Conservation (phyloP, 2,797 vertebrate genomes). For the Chromis chromis region DNA sequence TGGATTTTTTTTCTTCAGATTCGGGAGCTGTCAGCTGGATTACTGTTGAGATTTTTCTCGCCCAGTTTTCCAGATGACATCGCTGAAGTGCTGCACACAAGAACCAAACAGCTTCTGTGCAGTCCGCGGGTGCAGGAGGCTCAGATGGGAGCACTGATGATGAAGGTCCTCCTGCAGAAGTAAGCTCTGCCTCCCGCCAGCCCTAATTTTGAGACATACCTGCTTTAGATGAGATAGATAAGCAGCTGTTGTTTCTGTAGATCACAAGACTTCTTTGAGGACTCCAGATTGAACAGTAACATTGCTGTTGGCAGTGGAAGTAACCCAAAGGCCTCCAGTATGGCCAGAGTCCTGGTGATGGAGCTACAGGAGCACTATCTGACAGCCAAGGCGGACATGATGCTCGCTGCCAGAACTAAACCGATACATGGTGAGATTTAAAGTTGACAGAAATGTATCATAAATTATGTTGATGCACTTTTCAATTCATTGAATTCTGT, state of each 20-base stretch:
- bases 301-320: slow-evolving; percentile 4
- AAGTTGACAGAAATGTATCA: neutral
- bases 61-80: slow-evolving; percentile 74
- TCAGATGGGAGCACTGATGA: slow-evolving; percentile 89
- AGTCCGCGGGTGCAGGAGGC: slow-evolving; percentile 91
- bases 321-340: slow-evolving; percentile 49
- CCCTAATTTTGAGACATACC: accelerated
- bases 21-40: slow-evolving; percentile 87
- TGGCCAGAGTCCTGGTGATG: slow-evolving; percentile 81
- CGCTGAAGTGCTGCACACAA: slow-evolving; percentile 72
- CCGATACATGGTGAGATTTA: slow-evolving; percentile 86
- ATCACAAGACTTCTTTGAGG: slow-evolving; percentile 46
- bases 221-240: neutral
- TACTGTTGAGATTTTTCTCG: slow-evolving; percentile 87
- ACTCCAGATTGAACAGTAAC: slow-evolving; percentile 49
- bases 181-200: slow-evolving; percentile 61
- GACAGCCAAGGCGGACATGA: slow-evolving; percentile 83
- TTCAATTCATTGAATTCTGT: neutral
- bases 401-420: slow-evolving; percentile 85
- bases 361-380: slow-evolving; percentile 84
- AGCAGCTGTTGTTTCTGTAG: slow-evolving; percentile 35
- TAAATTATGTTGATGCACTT: neutral
- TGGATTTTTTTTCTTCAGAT: slow-evolving; percentile 78
- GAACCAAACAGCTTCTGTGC: slow-evolving; percentile 79
- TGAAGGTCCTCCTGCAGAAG: slow-evolving; percentile 89